Conservation (phyloP, 2,888 invertebrate genomes). For the Xestia xanthographa region DNA sequence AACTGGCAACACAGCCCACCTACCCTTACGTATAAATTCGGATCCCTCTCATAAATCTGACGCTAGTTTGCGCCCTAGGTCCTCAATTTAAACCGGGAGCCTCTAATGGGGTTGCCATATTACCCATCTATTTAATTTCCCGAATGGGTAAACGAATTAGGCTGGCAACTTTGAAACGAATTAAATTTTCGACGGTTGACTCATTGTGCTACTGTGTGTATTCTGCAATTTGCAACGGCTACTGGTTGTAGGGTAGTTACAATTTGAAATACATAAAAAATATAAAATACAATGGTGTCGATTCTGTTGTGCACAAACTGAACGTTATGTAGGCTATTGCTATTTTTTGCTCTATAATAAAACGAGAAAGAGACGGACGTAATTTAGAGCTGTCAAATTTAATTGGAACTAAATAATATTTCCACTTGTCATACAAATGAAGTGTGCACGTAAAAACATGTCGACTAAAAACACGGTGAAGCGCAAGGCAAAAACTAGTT, state of each 20-base stretch:
- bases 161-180: slow-evolving; percentile 88
- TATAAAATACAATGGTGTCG: too few relatives aligned
- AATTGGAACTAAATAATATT: too few relatives aligned
- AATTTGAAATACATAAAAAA: slow-evolving; percentile 2
- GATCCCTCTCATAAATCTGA: slow-evolving; percentile 83
- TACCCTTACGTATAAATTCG: slow-evolving; percentile 78
- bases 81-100: slow-evolving; percentile 76
- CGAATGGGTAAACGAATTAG: slow-evolving; percentile 89
- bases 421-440: too few relatives aligned
- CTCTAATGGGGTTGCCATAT: slow-evolving; percentile 88
- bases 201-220: slow-evolving; percentile 72
- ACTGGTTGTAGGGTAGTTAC: slow-evolving; percentile 56
- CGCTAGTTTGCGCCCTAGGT: slow-evolving; percentile 81
- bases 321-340: too few relatives aligned
- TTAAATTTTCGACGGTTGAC: slow-evolving; percentile 88
- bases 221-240: slow-evolving; percentile 56
- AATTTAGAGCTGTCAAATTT: too few relatives aligned
- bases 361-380: too few relatives aligned
- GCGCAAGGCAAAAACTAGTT: too few relatives aligned
- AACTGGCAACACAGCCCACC: slow-evolving; percentile 42
- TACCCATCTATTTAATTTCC: slow-evolving; percentile 90
- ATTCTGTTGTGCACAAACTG: too few relatives aligned
- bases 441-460: too few relatives aligned
- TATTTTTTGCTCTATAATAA: too few relatives aligned
- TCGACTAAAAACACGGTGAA: too few relatives aligned